Evolutionary conservation across 2,888 invertebrate species (phyloP).

Genomic region (Tenthredo notha): DNA sequence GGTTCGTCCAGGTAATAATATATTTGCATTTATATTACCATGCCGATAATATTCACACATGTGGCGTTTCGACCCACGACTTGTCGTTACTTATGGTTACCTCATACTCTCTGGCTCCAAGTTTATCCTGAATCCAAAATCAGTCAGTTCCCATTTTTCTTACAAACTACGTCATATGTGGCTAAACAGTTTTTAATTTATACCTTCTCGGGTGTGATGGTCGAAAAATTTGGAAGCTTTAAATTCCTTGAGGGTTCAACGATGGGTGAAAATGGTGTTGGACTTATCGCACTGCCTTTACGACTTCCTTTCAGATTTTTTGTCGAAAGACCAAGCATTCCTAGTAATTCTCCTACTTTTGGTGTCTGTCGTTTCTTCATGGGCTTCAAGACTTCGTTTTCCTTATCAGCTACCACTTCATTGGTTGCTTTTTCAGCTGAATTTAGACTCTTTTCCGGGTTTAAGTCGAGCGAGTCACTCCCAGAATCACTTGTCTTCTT

Average conservation of each 20-base stretch:
- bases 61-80: not conserved
- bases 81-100: no score
- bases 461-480: not conserved
- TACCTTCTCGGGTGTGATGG: conserved; percentile 14
- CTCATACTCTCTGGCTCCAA: no score
- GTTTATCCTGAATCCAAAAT: not conserved
- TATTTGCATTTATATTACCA: conserved; percentile 6
- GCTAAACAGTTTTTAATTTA: not conserved
- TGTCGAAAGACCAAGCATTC: conserved; percentile 58
- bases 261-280: conserved; percentile 42
- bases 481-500: not conserved
- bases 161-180: no score
- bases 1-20: conserved; percentile 14
- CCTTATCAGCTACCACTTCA: conserved; percentile 63
- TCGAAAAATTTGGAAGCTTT: conserved; percentile 55
- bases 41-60: not conserved
- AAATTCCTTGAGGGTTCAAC: conserved; percentile 54
- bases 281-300: not conserved
- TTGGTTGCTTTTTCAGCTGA: not conserved
- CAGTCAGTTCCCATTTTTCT: not conserved
- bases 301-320: not conserved
- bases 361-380: conserved; percentile 59
- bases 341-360: conserved; percentile 62
- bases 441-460: not conserved
- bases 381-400: not conserved